These are phyloP conservation scores for Darevskia mixta DNA, from an alignment of 2,797 vertebrate species.

Conservation along the genomic window DNA sequence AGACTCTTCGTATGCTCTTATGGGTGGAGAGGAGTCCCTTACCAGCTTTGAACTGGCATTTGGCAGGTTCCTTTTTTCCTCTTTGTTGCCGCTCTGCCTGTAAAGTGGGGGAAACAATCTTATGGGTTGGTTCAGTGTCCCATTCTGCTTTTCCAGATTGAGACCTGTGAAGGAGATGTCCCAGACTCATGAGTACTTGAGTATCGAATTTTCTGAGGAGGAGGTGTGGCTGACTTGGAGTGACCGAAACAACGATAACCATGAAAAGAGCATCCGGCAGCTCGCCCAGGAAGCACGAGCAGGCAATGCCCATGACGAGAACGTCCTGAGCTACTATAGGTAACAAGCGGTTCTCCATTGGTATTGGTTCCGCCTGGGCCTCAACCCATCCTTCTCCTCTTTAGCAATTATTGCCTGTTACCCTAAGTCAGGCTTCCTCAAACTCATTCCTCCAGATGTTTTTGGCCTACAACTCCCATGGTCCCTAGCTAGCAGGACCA, in stretches of 20 bases:
- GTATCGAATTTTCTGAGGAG: constrained; percentile 91
- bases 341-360: constrained; percentile 53
- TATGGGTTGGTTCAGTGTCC: not conserved
- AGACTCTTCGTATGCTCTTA: too few species aligned
- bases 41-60: not conserved
- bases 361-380: not conserved
- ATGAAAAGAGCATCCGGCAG: constrained; percentile 93
- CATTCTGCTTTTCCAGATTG: constrained; percentile 76
- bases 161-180: constrained; percentile 88
- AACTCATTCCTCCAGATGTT: too few species aligned
- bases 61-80: not conserved
- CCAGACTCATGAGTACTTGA: constrained; percentile 86
- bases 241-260: constrained; percentile 88
- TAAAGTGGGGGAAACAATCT: not conserved
- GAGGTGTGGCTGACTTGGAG: constrained; percentile 98
- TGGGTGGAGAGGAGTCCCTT: not conserved
- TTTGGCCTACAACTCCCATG: too few species aligned
- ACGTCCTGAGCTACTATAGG: constrained; percentile 96
- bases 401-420: not conserved
- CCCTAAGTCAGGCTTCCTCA: too few species aligned
- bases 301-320: constrained; percentile 93
- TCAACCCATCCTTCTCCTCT: not conserved
- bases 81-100: not conserved
- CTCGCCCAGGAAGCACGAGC: constrained; percentile 93
- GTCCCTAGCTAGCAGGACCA: too few species aligned